Conservation (phyloP, 2,888 invertebrate genomes). For the Melieria picta region DNA sequence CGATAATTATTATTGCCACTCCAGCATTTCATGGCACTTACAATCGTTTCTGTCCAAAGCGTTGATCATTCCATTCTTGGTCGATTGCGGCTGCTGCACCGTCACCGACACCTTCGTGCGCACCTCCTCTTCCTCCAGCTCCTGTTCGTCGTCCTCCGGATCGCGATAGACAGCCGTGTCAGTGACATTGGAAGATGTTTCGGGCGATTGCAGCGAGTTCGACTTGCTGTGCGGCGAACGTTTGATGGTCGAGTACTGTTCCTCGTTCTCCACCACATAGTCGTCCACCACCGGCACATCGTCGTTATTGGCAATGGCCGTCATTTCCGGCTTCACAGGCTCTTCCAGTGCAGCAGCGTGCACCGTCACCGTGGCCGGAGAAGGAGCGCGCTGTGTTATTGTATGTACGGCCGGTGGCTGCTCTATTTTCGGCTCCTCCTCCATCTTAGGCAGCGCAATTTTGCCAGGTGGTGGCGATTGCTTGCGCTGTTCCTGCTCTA, state of each 20-base stretch:
- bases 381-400: constrained; percentile 2
- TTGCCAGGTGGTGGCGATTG: constrained; percentile 35
- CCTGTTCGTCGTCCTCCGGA: constrained; percentile 48
- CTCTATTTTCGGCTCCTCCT: neutral
- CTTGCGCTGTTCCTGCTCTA: constrained; percentile 46
- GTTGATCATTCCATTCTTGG: constrained; percentile 50
- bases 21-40: constrained; percentile 40
- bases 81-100: constrained; percentile 56
- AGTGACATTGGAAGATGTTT: constrained; percentile 60
- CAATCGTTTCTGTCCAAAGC: constrained; percentile 54
- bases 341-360: constrained; percentile 17
- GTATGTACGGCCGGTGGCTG: constrained; percentile 9
- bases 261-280: constrained; percentile 74
- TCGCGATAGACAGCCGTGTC: constrained; percentile 55
- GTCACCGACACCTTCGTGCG: constrained; percentile 58
- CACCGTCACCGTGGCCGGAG: constrained; percentile 12
- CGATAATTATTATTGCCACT: neutral
- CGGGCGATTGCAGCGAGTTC: constrained; percentile 65
- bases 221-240: constrained; percentile 74
- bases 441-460: constrained; percentile 34
- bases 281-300: constrained; percentile 64
- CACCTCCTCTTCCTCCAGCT: constrained; percentile 48
- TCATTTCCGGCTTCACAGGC: constrained; percentile 56
- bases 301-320: constrained; percentile 54
- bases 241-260: constrained; percentile 79